Conservation (phyloP, 2,113 vertebrate species). For the Rostratula benghalensis region DNA sequence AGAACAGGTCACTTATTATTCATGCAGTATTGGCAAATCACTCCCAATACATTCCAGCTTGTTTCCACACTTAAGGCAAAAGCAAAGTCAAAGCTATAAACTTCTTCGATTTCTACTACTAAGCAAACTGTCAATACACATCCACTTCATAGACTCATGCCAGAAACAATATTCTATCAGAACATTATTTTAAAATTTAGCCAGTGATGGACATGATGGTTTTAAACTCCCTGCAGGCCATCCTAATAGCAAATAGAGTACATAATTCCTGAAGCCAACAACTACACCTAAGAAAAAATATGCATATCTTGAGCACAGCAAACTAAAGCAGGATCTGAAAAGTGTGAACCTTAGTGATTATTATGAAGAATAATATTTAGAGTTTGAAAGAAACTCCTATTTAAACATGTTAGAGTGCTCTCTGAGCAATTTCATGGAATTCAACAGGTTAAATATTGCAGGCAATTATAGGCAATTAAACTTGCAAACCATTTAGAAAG, state of each 20-base stretch:
- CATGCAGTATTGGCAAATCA: background rate
- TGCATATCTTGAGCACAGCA: fast-evolving
- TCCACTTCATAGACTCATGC: background rate
- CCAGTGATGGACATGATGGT: background rate
- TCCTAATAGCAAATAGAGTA: background rate
- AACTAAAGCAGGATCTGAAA: background rate
- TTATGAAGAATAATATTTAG: background rate
- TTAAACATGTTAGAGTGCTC: background rate
- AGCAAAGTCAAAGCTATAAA: background rate
- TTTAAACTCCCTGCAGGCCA: background rate
- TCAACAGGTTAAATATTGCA: background rate
- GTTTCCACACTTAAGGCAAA: background rate
- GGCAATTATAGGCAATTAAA: background rate
- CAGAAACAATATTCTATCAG: background rate
- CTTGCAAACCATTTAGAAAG: background rate
- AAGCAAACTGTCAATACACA: background rate
- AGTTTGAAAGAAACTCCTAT: background rate
- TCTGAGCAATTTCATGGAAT: background rate
- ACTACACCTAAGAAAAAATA: background rate
- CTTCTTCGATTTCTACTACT: background rate
- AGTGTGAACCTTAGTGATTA: background rate
- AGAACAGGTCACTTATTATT: background rate
- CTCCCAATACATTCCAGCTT: background rate
- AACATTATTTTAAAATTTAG: background rate
- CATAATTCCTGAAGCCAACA: background rate